These are phyloP conservation scores for Larimichthys crocea DNA, from an alignment of 2,113 vertebrate genomes.

Conservation along the genomic window DNA sequence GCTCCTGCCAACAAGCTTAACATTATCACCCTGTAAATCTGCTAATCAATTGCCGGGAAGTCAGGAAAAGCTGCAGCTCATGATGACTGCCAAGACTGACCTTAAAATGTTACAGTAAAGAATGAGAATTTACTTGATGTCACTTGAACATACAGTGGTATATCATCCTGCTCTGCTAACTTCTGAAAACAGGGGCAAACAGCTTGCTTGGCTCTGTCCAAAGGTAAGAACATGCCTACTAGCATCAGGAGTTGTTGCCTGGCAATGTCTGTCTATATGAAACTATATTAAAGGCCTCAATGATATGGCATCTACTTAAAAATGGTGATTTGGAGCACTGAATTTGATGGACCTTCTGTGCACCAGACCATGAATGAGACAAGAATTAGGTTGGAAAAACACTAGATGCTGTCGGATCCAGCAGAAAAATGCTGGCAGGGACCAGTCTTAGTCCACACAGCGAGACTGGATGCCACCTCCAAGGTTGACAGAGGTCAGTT, in stretches of 20 bases:
- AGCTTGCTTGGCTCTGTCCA: not conserved
- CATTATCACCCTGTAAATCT: conserved; percentile 44
- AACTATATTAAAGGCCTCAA: too few relatives aligned
- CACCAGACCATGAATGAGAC: too few relatives aligned
- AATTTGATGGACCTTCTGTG: too few relatives aligned
- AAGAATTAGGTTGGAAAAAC: too few relatives aligned
- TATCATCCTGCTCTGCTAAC: not conserved
- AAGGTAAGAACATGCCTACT: not conserved
- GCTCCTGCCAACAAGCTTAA: conserved; percentile 54
- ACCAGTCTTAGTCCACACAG: too few relatives aligned
- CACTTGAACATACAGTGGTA: not conserved
- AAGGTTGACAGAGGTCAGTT: too few relatives aligned
- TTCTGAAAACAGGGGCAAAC: not conserved
- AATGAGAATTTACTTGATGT: not conserved
- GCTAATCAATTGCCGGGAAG: conserved; percentile 32
- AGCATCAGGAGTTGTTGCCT: not conserved
- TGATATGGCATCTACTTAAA: too few relatives aligned
- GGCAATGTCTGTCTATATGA: not conserved
- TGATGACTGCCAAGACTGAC: conserved; percentile 10
- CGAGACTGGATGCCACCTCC: too few relatives aligned
- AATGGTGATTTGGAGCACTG: too few relatives aligned
- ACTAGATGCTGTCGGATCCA: too few relatives aligned
- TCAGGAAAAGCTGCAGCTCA: conserved; percentile 18
- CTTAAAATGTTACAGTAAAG: conserved; percentile 25
- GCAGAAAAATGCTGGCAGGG: too few relatives aligned